Conservation (phyloP, 2,888 invertebrate species). For the Melanargia galathea region DNA sequence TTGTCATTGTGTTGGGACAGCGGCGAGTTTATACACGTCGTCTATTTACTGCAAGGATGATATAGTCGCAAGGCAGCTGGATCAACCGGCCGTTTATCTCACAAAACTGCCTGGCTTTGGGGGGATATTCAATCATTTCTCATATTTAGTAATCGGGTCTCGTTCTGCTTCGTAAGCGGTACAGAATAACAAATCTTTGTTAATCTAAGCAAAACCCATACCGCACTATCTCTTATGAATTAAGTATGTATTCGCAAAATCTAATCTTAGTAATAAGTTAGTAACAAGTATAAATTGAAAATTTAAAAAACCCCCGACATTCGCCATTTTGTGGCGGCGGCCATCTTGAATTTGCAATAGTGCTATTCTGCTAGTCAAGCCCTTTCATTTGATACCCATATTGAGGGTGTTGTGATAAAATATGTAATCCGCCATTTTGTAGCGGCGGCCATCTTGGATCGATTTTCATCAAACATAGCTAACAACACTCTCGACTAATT, state of each 20-base stretch:
- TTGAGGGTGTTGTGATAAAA: too few species aligned
- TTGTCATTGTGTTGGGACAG: conserved; percentile 30
- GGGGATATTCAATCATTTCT: conserved; percentile 35
- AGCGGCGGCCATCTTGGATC: too few species aligned
- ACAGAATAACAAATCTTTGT: conserved; percentile 14
- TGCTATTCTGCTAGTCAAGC: too few species aligned
- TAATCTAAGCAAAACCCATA: neutral
- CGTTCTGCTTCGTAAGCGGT: conserved; percentile 13
- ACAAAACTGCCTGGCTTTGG: conserved; percentile 40
- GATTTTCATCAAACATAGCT: too few species aligned
- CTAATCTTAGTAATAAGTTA: too few species aligned
- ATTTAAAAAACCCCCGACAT: too few species aligned
- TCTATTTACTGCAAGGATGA: conserved; percentile 31
- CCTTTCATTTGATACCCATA: too few species aligned
- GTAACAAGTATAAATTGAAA: too few species aligned
- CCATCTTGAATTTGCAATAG: too few species aligned
- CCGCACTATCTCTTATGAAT: neutral
- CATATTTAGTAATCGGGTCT: conserved; percentile 33
- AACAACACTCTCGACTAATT: too few species aligned
- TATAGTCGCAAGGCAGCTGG: conserved; percentile 53
- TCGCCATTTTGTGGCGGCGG: too few species aligned
- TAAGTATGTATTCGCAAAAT: neutral
- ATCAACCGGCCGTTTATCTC: conserved; percentile 70
- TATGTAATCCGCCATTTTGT: too few species aligned
- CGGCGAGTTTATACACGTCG: conserved; percentile 29